phyloP scores from a whole-genome alignment of 2,888 invertebrate species.

The Griposia aprilina region DNA sequence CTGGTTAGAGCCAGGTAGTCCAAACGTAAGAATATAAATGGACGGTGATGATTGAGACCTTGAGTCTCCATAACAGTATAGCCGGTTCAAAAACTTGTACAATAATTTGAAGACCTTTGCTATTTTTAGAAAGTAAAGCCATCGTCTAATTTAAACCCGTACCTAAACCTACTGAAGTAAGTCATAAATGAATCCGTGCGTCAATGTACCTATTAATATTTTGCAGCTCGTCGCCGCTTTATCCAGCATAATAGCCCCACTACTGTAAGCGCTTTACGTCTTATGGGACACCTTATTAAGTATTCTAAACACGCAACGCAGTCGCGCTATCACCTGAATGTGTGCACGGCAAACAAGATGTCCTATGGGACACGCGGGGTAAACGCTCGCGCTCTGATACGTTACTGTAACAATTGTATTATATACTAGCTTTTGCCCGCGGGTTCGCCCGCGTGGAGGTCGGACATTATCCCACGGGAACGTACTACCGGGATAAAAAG shows the following conservation, averaged over 20 bases:
- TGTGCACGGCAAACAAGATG: neutral
- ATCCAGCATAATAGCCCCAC: neutral
- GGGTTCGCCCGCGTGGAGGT: too few species aligned
- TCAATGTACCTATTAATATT: neutral
- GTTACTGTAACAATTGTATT: neutral
- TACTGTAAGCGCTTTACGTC: conserved; percentile 4
- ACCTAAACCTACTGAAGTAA: neutral
- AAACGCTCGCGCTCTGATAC: conserved; percentile 13
- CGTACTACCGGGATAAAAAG: too few species aligned
- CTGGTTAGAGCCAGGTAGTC: too few species aligned
- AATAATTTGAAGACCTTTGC: neutral
- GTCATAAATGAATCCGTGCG: conserved; percentile 24
- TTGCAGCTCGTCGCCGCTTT: conserved; percentile 15
- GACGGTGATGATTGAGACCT: neutral
- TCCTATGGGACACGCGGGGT: conserved; percentile 7
- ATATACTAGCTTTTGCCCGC: neutral
- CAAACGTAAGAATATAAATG: neutral
- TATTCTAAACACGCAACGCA: conserved; percentile 28
- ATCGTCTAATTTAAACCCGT: too few species aligned
- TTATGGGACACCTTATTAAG: conserved; percentile 31
- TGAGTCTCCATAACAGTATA: neutral
- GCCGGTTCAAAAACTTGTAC: neutral
- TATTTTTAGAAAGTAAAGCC: neutral
- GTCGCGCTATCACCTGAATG: neutral
- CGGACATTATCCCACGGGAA: too few species aligned